Evolutionary conservation across 2,113 vertebrate genomes (phyloP).

Genomic region (Apteryx mantelli): DNA sequence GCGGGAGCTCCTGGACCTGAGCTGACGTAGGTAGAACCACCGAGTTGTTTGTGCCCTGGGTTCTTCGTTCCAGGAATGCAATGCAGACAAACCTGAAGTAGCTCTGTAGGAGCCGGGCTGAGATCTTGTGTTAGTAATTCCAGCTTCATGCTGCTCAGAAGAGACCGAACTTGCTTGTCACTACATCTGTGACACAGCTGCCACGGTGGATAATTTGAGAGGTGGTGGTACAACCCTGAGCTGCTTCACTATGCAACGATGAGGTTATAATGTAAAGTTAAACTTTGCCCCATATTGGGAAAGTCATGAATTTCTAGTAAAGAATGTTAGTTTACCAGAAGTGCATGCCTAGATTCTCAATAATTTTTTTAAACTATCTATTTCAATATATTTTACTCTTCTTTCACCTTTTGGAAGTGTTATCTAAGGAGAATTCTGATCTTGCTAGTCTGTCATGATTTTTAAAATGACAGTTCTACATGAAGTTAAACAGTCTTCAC

Average conservation of each 20-base stretch:
- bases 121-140: background rate
- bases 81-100: fast-evolving
- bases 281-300: no score
- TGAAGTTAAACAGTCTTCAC: background rate
- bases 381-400: background rate
- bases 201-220: no score
- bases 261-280: no score
- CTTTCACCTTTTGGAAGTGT: background rate
- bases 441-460: background rate
- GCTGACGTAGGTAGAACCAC: background rate
- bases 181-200: no score
- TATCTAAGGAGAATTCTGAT: background rate
- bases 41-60: background rate
- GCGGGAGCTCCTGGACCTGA: fast-evolving
- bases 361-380: background rate
- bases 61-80: background rate
- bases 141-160: background rate
- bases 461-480: background rate
- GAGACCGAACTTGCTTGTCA: background rate
- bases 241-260: no score
- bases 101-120: background rate
- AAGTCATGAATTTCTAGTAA: background rate
- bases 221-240: no score
- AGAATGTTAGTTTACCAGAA: background rate
- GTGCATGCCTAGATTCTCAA: background rate